Base-by-base conservation (phyloP, 1,140 invertebrate species). In the Euwallacea similis region DNA sequence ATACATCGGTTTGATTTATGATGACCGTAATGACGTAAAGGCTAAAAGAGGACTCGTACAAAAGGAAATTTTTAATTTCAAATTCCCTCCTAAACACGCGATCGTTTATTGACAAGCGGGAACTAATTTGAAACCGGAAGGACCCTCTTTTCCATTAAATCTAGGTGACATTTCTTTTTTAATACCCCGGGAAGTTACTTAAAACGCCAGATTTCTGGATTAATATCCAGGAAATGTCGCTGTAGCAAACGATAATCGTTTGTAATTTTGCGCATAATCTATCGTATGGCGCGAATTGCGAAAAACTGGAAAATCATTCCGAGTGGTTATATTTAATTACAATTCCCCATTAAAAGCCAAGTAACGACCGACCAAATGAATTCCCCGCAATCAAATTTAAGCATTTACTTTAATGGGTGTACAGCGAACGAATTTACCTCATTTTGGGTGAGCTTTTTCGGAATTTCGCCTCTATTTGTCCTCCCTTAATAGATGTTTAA, bases 21-120 rank as follows among this genome's bases (percentile, higher is more conserved):
- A 53, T 53, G 50, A 53, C 11, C 50, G 21, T 33, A 33, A 33
- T 53, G 50, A 11, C 11, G 15, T 15, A 53, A 53, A 53, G 15
- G 50, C 11, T 11, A 6, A 15, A 53, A 11, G 15, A 6, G 8
- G 15, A 53, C 15, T 53, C 50, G 11, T n/a, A 53, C 15, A 53
- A 53, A 53, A 53, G 11, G 50, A 11, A 33, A 33, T 53, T 53
- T 53, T 53, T 53, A 53, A 53, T 53, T 53, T 53, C 50, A 15
- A 53, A 53, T 53, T 53, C 50, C 50, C 50, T n/a, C 50, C 50
- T 33, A 53, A 53, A 53, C 50, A 53, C 11, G 15, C 15, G 50
- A 53, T 53, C 50, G 11, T 53, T 53, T 53, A 53, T 53, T 53
- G 50, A 53, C 50, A 53, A 53, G 50, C 50, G 50, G 15, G 15